phyloP scores from a whole-genome alignment of 2,888 invertebrate species.

The Polietes domitor region DNA sequence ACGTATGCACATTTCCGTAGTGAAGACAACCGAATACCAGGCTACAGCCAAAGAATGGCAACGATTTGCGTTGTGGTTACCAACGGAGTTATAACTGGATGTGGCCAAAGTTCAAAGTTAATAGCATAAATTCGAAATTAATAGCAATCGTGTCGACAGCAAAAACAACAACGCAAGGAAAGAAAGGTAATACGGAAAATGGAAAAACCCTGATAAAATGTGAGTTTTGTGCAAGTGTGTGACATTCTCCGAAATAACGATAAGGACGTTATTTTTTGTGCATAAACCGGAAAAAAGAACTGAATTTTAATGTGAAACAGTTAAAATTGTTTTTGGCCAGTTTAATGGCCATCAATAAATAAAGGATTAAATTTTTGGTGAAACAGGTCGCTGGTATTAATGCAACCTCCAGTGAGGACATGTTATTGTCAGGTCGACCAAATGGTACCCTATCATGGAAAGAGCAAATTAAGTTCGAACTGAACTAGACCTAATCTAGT shows the following conservation, averaged over 20 bases:
- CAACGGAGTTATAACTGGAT: conserved; percentile 36
- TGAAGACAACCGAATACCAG: not conserved
- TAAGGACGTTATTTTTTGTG: conserved; percentile 42
- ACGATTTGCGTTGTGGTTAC: conserved; percentile 27
- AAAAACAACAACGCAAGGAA: conserved; percentile 11
- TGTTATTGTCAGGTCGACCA: not conserved
- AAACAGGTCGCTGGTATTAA: conserved; percentile 15
- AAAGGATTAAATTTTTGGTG: conserved; percentile 42
- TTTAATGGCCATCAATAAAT: conserved; percentile 43
- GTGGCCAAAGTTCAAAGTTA: conserved; percentile 59
- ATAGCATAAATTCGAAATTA: conserved; percentile 64
- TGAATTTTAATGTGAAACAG: conserved; percentile 18
- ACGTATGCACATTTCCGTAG: not conserved
- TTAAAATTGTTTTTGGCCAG: conserved; percentile 30
- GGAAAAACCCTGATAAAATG: not conserved
- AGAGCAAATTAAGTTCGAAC: too few species aligned
- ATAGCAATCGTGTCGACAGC: conserved; percentile 46
- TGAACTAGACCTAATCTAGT: too few species aligned
- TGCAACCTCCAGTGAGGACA: not conserved
- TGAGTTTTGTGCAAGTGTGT: not conserved
- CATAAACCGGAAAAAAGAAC: conserved; percentile 4
- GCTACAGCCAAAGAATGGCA: not conserved
- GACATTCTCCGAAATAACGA: conserved; percentile 35
- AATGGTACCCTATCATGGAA: not conserved
- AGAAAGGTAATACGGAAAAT: not conserved